Evolutionary conservation across 2,113 vertebrate genomes (phyloP).

Genomic region (Narcine bancroftii): DNA sequence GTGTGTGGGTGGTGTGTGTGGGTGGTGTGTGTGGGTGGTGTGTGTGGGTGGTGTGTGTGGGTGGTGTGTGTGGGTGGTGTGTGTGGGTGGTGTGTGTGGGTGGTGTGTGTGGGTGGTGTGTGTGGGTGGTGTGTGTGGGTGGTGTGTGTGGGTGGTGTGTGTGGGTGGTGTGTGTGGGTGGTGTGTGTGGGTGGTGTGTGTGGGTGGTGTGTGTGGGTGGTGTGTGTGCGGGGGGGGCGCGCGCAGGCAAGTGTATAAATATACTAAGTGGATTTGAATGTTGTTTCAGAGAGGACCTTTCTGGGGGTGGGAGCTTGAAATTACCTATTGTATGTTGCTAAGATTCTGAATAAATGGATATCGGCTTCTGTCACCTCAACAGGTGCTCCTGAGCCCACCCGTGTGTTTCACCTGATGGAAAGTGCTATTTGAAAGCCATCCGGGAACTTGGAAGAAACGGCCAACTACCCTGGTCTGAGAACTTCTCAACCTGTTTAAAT

Average conservation of each 20-base stretch:
- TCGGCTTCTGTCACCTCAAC: conserved; percentile 16
- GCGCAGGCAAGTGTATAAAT: too few relatives aligned
- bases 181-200: neutral
- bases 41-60: neutral
- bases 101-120: neutral
- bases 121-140: neutral
- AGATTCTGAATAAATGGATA: conserved; percentile 15
- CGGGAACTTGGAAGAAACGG: conserved; percentile 12
- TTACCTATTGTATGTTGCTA: neutral
- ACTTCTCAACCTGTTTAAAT: neutral
- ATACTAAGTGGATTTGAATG: neutral
- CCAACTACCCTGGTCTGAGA: neutral
- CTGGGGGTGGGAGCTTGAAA: too few relatives aligned
- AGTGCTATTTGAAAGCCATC: conserved; percentile 22
- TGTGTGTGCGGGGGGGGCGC: too few relatives aligned
- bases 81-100: neutral
- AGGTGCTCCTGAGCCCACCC: neutral
- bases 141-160: neutral
- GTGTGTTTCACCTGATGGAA: conserved; percentile 9
- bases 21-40: neutral
- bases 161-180: neutral
- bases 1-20: neutral
- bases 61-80: neutral
- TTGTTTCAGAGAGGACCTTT: neutral
- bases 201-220: neutral